A percentile compares a stretch with the other conserved stretches of the same genome.
These are phyloP conservation scores for Glaucomys volans DNA, from an alignment of 2,113 vertebrate genomes.

Conservation along the genomic window DNA sequence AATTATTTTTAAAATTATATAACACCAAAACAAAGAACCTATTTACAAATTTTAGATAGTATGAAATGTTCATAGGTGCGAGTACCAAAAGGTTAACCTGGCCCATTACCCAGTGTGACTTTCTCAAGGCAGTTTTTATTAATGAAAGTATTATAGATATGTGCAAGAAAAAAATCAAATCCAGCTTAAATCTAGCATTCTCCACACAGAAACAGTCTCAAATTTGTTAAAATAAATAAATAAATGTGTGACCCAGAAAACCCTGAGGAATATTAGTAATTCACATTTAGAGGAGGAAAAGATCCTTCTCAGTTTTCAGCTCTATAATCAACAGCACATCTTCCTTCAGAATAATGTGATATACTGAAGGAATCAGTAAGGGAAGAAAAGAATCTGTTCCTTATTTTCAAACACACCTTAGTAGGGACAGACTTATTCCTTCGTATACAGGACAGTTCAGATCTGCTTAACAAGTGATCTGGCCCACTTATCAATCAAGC, in stretches of 20 bases:
- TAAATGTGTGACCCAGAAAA: background rate
- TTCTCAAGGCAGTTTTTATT: slow-evolving; percentile 1
- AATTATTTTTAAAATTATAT: slow-evolving; percentile 15
- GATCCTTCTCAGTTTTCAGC: background rate
- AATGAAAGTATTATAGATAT: background rate
- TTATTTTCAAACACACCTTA: background rate
- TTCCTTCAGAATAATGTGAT: background rate
- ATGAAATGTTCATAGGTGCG: background rate
- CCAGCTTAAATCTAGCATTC: background rate
- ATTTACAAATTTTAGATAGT: slow-evolving; percentile 39
- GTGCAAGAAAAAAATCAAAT: slow-evolving; percentile 43
- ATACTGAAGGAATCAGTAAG: background rate
- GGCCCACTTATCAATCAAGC: slow-evolving; percentile 3
- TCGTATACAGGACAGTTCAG: background rate
- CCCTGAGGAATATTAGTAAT: background rate
- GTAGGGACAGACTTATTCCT: background rate
- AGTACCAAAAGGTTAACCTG: slow-evolving; percentile 29
- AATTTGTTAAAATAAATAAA: background rate
- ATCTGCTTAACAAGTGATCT: slow-evolving; percentile 39
- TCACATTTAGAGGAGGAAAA: background rate
- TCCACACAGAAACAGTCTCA: slow-evolving; percentile 6
- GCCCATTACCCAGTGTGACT: background rate
- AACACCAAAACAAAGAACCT: slow-evolving; percentile 39
- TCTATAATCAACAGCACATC: background rate
- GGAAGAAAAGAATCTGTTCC: background rate